Base-by-base conservation (phyloP, 2,797 vertebrate genomes). In the Columba guinea region DNA sequence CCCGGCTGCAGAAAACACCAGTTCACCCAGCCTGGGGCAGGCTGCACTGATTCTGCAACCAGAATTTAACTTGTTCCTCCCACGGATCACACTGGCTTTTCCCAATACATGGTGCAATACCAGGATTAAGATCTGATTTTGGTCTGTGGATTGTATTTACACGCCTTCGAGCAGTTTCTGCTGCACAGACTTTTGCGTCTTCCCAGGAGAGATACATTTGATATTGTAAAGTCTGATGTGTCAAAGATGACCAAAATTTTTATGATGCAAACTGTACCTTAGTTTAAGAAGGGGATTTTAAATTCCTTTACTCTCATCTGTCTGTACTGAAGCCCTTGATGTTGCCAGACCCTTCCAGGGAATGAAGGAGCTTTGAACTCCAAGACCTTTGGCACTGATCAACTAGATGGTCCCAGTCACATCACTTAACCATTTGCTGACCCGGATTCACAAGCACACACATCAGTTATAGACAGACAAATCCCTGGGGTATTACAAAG, bases 101-200 rank as follows among this genome's bases (percentile, higher is more conserved):
- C 75, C 59, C 71, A 69, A 4, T 0, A 5, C 35, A 9, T 0
- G 3, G 37, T 13, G 63, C 32, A 39, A 13, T 18, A 4, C 20
- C 15, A 5, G 30, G 30, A 22, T 10, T 15, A 18, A 14, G 49
- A 19, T 48, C 67, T 20, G 7, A 0, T 37, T 52, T 10, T 13
- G 12, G 8, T 26, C 58, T 5, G 1, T 6, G 20, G 1, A 30
- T 6, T 53, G 23, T 18, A 30, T 39, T 34, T 63, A 17, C 8
- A 5, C 12, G 46, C 28, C 26, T 41, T 19, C 3, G 41, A 26
- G 73, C 24, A 18, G 44, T 28, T 64, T 11, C 79, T 89, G 55
- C 82, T 46, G 60, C 22, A 27, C 64, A 84, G 93, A 51, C 11
- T 2, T 26, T 8, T 23, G 24, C 2, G 0, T 11, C 18, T 48